Evolutionary conservation across 1,140 invertebrate genomes (phyloP).

Genomic region (Cylas formicarius): DNA sequence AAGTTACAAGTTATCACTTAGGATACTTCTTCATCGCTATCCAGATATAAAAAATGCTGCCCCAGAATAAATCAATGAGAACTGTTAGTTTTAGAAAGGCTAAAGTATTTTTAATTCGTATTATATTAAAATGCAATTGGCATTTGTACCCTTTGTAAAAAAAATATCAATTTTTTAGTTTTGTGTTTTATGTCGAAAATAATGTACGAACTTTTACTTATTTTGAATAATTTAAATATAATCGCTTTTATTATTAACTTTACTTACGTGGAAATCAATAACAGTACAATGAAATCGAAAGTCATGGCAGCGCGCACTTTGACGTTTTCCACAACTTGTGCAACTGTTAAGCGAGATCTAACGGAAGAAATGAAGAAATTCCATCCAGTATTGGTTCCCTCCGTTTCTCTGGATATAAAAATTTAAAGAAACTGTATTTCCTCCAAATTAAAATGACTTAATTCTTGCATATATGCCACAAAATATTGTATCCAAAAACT

Average conservation of each 20-base stretch:
- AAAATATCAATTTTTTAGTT: too few species aligned
- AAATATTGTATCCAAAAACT: background rate
- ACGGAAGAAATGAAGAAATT: slow-evolving; percentile 52
- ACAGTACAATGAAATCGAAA: slow-evolving; percentile 65
- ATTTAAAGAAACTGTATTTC: background rate
- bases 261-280: slow-evolving; percentile 59
- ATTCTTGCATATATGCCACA: background rate
- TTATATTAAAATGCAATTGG: too few species aligned
- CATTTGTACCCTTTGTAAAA: too few species aligned
- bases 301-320: slow-evolving; percentile 58
- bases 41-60: too few species aligned
- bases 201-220: too few species aligned
- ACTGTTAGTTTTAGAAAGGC: too few species aligned
- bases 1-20: too few species aligned
- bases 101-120: too few species aligned
- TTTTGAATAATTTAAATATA: background rate
- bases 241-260: slow-evolving; percentile 2
- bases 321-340: slow-evolving; percentile 62
- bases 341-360: slow-evolving; percentile 58
- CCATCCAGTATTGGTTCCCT: slow-evolving; percentile 44
- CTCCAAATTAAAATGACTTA: too few species aligned
- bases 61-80: too few species aligned
- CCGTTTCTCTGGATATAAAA: slow-evolving; percentile 20
- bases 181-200: too few species aligned
- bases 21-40: too few species aligned